These are phyloP conservation scores for Panthera tigris DNA, from an alignment of 2,113 vertebrate species.

Conservation along the genomic window DNA sequence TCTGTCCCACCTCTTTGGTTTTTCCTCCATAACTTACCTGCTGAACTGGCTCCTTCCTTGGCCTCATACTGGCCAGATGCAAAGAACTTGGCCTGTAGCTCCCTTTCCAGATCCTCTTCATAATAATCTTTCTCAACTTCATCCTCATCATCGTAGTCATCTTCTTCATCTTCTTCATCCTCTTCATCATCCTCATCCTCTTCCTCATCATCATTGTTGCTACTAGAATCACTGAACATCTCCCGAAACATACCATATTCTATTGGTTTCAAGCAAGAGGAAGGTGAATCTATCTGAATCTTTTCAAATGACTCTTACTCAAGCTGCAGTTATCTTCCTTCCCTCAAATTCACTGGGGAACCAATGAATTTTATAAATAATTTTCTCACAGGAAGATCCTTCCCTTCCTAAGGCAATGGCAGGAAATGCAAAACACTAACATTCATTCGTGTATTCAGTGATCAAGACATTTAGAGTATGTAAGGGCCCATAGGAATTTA, in stretches of 20 bases:
- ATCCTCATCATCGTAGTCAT: slow-evolving; percentile 92
- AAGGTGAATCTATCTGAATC: slow-evolving; percentile 36
- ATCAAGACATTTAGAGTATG: slow-evolving; percentile 32
- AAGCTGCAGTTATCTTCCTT: slow-evolving; percentile 29
- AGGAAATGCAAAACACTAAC: slow-evolving; percentile 31
- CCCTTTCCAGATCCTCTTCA: slow-evolving; percentile 91
- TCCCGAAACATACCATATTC: slow-evolving; percentile 89
- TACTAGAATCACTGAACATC: slow-evolving; percentile 93
- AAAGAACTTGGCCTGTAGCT: slow-evolving; percentile 89
- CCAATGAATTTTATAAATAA: slow-evolving; percentile 48
- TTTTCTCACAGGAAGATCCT: slow-evolving; percentile 29
- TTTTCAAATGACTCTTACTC: slow-evolving; percentile 30
- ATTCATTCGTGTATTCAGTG: slow-evolving; percentile 1
- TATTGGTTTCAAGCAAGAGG: slow-evolving; percentile 62
- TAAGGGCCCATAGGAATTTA: neutral
- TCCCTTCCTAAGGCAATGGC: slow-evolving; percentile 36
- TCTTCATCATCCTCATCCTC: slow-evolving; percentile 88
- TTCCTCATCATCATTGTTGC: slow-evolving; percentile 89
- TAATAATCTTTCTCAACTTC: slow-evolving; percentile 91
- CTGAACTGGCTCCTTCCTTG: slow-evolving; percentile 88
- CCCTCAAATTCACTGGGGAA: slow-evolving; percentile 1
- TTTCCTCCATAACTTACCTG: slow-evolving; percentile 83
- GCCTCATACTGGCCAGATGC: slow-evolving; percentile 86
- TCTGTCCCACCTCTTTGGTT: neutral
- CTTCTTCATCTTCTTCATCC: slow-evolving; percentile 90